Base-by-base conservation (phyloP, 1,140 invertebrate genomes). In the Paraescarpia echinospica region DNA sequence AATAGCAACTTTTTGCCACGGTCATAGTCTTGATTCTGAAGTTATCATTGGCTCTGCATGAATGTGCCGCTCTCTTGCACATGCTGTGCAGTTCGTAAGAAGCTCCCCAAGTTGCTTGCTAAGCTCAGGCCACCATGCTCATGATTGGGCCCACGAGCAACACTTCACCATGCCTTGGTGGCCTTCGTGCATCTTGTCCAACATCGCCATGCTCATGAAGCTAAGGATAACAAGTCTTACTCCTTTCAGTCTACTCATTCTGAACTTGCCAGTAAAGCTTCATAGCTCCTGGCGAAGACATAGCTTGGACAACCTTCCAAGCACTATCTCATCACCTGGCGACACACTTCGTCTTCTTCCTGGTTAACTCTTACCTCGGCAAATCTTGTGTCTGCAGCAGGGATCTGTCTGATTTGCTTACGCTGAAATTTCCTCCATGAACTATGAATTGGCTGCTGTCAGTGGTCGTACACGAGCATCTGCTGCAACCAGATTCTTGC, bases 91-190 rank as follows among this genome's bases (percentile, higher is more conserved):
- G 35, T n/a, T 90, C 34, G 27, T 93, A 4, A 41, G 92, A 34
- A 89, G 33, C 5, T 90, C 89, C 4, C 77, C 90, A 1, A 93
- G 89, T 6, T 93, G 35, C 5, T 35, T 93, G 34, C 59, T 92
- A 22, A 93, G 35, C 12, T 92, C 93, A 33, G 93, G 93, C 94
- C 94, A 94, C 92, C 93, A 94, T 4, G 94, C 33, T 33, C 51
- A 48, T n/a, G 91, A 35, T 48, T 92, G 91, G 18, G 94, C 94
- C n/a, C 35, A 89, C 35, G 31, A 35, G 34, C 91, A n/a, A 51
- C 93, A 94, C 91, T 94, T 94, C 0, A 41, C 35, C 31, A 94
- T 91, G 22, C 93, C 93, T 59, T 92, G 91, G 89, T 94, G 93
- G 41, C 91, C 92, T 91, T 93, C 92, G 59, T 94, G 93, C 33